Evolutionary conservation across 2,888 invertebrate genomes (phyloP), one percentile per base, ranked within the genome.

Genomic region (Amiota minor): DNA sequence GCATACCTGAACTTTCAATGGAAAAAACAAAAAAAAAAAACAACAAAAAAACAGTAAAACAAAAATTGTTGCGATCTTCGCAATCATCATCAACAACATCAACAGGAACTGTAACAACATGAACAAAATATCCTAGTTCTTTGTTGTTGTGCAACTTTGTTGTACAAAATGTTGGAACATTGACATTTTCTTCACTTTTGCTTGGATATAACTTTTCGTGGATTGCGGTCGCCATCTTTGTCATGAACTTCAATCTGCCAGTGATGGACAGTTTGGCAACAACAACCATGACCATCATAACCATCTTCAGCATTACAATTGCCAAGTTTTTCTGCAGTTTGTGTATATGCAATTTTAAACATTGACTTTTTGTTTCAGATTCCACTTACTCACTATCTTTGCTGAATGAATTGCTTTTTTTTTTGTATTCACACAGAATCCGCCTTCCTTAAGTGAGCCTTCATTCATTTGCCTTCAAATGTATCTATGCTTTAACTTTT

Each of bases 1-100:
- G n/a, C 67, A 20, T 83, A 83, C 84, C 82, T 83, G 67, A 50
- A 20, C 35, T 35, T 35, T 8, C 6, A 8, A 0, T 35, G 35
- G 35, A 35, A 35, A 35, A 35, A 35, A 6, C 35, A 35, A 35
- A 35, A 35, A 8, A 35, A 35, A 35, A 35, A 35, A 35, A 4
- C 6, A 6, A 0, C 2, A 6, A 35, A 35, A 35, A 76, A 75
- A 4, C 6, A 6, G 2, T 0, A 6, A 35, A 35, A 35, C 76
- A 75, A 80, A 84, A 81, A 72, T 78, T 80, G 62, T 56, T 53
- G 64, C 23, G 62, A 12, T 16, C 23, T 23, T 23, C 35, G 6
- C 35, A n/a, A n/a, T n/a, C n/a, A n/a, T n/a, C 35, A 35, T 4
- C 35, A 35, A 6, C 35, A 35, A 35, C 6, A 35, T n/a, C 35